These are phyloP conservation scores for Ranitomeya variabilis DNA, from an alignment of 2,113 vertebrate species.

Conservation along the genomic window DNA sequence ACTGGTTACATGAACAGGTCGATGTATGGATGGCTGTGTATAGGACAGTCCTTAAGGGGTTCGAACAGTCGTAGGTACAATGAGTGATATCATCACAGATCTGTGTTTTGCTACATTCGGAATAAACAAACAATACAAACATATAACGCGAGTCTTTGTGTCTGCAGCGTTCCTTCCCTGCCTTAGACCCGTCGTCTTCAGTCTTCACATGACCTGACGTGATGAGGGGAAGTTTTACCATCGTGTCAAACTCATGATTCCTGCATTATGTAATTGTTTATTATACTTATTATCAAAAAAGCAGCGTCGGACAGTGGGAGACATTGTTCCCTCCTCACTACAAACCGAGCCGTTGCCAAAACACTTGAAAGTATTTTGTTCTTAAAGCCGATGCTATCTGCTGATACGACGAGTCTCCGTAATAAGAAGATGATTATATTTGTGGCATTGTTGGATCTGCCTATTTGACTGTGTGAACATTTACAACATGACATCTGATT, in stretches of 20 bases:
- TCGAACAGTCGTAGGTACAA: too few species aligned
- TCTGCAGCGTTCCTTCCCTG: not conserved
- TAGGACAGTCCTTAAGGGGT: too few species aligned
- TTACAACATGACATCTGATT: too few species aligned
- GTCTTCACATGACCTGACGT: slow-evolving; percentile 28
- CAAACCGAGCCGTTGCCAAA: not conserved
- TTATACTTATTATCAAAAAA: slow-evolving; percentile 27
- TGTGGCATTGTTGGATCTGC: not conserved
- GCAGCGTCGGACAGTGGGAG: not conserved
- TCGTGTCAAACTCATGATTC: slow-evolving; percentile 44
- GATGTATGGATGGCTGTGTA: too few species aligned
- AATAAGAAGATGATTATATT: not conserved
- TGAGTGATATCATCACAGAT: too few species aligned
- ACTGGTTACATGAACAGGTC: too few species aligned
- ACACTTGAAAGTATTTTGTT: not conserved
- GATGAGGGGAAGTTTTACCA: slow-evolving; percentile 40
- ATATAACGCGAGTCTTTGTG: not conserved
- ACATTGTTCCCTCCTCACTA: not conserved
- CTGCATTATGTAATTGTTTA: slow-evolving; percentile 51
- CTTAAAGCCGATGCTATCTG: not conserved
- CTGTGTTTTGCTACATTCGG: too few species aligned
- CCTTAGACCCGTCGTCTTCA: not conserved
- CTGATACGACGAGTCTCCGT: not conserved
- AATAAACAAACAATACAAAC: not conserved
- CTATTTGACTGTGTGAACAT: not conserved